Conservation (phyloP, 1,140 invertebrate species). For the Aphis craccivora region DNA sequence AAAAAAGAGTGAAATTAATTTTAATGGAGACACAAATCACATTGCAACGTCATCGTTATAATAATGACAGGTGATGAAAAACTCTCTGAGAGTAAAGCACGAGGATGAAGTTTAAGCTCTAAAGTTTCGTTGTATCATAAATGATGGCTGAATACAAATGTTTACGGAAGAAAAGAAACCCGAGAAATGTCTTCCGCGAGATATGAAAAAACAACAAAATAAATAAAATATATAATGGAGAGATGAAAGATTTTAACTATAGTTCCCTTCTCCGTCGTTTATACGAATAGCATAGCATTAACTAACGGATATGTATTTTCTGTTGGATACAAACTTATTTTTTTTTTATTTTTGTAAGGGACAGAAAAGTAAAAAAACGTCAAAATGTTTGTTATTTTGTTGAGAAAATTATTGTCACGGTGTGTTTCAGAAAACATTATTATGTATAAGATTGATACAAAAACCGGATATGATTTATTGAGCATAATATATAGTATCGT, state of each 20-base stretch:
- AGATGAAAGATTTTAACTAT: not conserved
- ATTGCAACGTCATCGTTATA: not conserved
- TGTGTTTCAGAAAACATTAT: not conserved
- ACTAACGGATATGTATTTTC: not conserved
- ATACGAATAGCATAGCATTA: not conserved
- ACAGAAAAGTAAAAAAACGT: not conserved
- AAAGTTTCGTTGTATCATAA: not conserved
- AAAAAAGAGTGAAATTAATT: not conserved
- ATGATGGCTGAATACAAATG: conserved; percentile 7
- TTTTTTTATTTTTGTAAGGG: not conserved
- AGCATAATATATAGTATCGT: too few relatives aligned
- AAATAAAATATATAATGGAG: conserved; percentile 1
- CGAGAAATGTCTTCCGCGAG: not conserved
- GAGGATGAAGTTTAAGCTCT: conserved; percentile 1
- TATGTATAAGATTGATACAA: not conserved
- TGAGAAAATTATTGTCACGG: not conserved
- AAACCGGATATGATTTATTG: too few relatives aligned
- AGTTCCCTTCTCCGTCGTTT: not conserved
- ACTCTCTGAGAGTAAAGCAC: not conserved
- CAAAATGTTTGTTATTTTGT: not conserved
- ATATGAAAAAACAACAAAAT: not conserved
- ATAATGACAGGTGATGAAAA: conserved; percentile 4
- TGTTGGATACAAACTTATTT: not conserved
- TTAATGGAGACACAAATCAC: not conserved
- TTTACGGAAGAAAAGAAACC: not conserved